Conservation (phyloP, 1,140 invertebrate genomes). For the Drosophila ohnishii region DNA sequence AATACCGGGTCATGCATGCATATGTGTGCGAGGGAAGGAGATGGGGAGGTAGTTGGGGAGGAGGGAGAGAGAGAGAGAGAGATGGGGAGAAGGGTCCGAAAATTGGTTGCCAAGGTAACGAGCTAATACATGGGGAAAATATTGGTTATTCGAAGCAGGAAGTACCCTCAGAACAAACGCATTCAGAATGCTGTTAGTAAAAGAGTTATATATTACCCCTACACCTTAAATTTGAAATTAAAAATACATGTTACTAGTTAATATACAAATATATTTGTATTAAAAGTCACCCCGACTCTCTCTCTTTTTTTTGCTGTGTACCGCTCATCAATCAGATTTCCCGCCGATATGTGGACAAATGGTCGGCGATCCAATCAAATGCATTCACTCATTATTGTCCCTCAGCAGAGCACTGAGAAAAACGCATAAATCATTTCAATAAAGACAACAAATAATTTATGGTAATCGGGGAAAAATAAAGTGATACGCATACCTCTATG, state of each 20-base stretch:
- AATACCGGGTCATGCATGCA: constrained; percentile 15
- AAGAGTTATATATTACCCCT: too few relatives aligned
- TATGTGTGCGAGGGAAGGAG: not conserved
- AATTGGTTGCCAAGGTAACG: constrained; percentile 10
- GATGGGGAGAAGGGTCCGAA: not conserved
- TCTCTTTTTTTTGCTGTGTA: not conserved
- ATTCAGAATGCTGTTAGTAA: too few relatives aligned
- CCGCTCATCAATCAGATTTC: constrained; percentile 13
- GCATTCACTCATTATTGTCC: not conserved
- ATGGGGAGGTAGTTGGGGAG: not conserved
- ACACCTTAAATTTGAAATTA: too few relatives aligned
- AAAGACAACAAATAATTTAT: not conserved
- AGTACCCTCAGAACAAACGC: not conserved
- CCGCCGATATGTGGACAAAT: constrained; percentile 1
- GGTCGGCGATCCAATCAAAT: constrained; percentile 15
- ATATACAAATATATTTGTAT: too few relatives aligned
- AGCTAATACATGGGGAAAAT: not conserved
- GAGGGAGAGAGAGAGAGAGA: not conserved
- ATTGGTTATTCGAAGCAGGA: not conserved
- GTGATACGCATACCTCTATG: not conserved
- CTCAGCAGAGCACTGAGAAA: not conserved
- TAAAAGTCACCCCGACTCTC: too few relatives aligned
- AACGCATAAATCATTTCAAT: not conserved
- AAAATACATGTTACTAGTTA: too few relatives aligned
- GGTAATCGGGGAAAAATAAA: not conserved